Base-by-base conservation (phyloP, 2,797 vertebrate genomes). In the Heliangelus exortis region DNA sequence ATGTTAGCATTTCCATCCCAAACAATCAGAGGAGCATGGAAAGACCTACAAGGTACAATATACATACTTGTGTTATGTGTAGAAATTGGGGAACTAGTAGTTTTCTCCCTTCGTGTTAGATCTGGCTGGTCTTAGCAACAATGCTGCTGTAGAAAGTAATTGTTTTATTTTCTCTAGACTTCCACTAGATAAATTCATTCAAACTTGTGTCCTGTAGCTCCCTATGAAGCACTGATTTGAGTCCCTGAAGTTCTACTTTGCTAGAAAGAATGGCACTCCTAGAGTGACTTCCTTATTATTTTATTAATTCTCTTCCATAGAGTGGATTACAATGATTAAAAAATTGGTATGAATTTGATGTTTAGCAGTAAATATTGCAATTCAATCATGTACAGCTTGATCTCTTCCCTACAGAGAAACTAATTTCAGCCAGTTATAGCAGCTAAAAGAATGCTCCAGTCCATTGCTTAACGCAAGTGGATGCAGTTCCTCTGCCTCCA, bases 1-100 rank as follows among this genome's bases (percentile, higher is more conserved):
- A 97, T 95, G 95, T 95, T 97, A 98, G 97, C 96, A 93, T 98
- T 97, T 98, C 97, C 97, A 97, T 97, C 96, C 96, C 97, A 97
- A 97, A 97, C 97, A 97, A 96, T 98, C 97, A 98, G 96, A 98
- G 95, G 97, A 97, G 92, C 97, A 92, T 93, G 98, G 98, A 97
- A 90, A 97, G 96, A 96, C 97, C 84, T 95, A 97, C 96, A 97
- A 98, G 98, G 98, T 98, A 98, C 96, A 97, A 93, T 80, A 82
- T 97, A 77, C 95, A 94, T 95, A 96, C 95, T 97, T 86, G 93
- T 98, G 96, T 97, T 97, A 89, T 97, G 92, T 63, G 96, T 98
- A 97, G 97, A 97, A 92, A 62, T 36, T 86, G 96, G 96, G 96
- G 80, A 93, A 53, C 66, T 92, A 95, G 97, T 97, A 95, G 96